Percentiles rank a stretch among this genome's conserved stretches.
Conservation (phyloP, 2,797 vertebrate species). For the Tamandua tetradactyla region DNA sequence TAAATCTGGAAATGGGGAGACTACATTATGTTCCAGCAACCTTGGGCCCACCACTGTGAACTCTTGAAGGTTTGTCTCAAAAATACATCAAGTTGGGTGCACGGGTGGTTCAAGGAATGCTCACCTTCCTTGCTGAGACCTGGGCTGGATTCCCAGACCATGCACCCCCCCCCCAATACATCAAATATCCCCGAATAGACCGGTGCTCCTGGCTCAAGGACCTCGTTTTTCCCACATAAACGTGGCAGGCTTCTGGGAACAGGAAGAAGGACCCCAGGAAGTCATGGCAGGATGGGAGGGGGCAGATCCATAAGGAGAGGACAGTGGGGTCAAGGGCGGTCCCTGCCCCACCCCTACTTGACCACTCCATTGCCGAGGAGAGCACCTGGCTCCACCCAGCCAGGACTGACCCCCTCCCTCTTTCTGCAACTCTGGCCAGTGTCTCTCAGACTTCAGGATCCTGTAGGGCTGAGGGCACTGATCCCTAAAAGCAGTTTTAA, state of each 20-base stretch:
- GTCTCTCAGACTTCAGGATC: neutral
- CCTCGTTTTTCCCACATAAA: neutral
- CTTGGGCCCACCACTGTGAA: too few relatives aligned
- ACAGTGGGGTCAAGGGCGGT: neutral
- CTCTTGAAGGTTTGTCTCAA: neutral
- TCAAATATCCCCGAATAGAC: neutral
- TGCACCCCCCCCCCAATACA: too few relatives aligned
- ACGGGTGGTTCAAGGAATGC: too few relatives aligned
- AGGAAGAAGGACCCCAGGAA: neutral
- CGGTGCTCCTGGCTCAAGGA: neutral
- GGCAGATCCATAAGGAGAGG: neutral
- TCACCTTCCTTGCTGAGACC: too few relatives aligned
- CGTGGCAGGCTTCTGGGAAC: neutral
- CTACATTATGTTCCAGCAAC: too few relatives aligned
- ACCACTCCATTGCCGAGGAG: too few relatives aligned
- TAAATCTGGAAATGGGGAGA: too few relatives aligned
- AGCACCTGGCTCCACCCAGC: too few relatives aligned
- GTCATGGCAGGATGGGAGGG: neutral
- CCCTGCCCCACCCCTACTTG: too few relatives aligned
- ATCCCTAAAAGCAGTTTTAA: neutral
- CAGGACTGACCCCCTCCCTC: neutral
- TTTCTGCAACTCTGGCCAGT: rapidly evolving
- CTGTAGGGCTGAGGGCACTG: too few relatives aligned
- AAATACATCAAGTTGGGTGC: too few relatives aligned
- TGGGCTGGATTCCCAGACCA: too few relatives aligned